Conservation (phyloP, 2,113 vertebrate species). For the Anarrhichthys ocellatus region DNA sequence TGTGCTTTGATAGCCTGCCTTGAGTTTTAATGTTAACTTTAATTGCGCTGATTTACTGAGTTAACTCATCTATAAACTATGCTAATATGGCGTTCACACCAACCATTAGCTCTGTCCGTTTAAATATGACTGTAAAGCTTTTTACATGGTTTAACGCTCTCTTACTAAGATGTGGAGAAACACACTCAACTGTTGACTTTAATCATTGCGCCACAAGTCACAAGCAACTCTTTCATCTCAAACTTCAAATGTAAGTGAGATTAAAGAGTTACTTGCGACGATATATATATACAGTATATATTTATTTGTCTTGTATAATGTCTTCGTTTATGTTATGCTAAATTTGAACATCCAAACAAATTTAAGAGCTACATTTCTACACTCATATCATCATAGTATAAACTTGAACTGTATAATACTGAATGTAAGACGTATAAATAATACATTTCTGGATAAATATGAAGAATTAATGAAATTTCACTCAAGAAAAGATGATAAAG, state of each 20-base stretch:
- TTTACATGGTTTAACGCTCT: constrained; percentile 33
- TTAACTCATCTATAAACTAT: constrained; percentile 44
- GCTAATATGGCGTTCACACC: constrained; percentile 41
- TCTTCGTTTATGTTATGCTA: background rate
- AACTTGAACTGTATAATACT: background rate
- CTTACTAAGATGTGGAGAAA: constrained; percentile 17
- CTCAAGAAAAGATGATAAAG: background rate
- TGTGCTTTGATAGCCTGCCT: background rate
- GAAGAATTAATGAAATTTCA: background rate
- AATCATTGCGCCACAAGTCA: constrained; percentile 6
- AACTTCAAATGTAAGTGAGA: background rate
- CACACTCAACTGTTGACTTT: background rate
- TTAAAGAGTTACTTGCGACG: too few relatives aligned
- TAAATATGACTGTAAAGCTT: constrained; percentile 47
- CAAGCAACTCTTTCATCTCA: background rate
- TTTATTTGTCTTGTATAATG: background rate
- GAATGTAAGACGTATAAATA: background rate
- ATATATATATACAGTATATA: too few relatives aligned
- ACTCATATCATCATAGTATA: background rate
- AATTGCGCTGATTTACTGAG: constrained; percentile 52
- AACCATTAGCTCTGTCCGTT: constrained; percentile 38
- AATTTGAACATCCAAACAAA: background rate
- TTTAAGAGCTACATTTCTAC: background rate
- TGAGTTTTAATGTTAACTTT: constrained; percentile 50
- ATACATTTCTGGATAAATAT: background rate